Conservation (phyloP, 2,113 vertebrate species). For the Echinops telfairi region DNA sequence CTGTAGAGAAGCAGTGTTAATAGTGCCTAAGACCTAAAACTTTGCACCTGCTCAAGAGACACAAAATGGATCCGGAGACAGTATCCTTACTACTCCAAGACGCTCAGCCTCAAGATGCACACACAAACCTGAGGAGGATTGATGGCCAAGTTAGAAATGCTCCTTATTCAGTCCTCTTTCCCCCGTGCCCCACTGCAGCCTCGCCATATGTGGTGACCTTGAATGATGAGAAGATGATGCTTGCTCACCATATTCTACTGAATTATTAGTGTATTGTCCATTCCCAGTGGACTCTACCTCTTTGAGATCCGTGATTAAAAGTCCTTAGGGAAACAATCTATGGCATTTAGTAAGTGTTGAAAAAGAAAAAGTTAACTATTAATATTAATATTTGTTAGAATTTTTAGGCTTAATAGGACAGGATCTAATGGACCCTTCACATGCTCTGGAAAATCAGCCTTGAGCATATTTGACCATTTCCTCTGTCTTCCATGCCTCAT, state of each 20-base stretch:
- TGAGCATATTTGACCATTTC: neutral
- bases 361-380: constrained; percentile 46
- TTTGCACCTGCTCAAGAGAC: neutral
- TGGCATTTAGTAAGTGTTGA: constrained; percentile 19
- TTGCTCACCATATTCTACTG: neutral
- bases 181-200: neutral
- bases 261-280: neutral
- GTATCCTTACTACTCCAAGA: neutral
- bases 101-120: accelerated
- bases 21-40: neutral
- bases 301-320: neutral
- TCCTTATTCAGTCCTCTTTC: neutral
- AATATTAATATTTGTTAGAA: constrained; percentile 62
- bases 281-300: neutral
- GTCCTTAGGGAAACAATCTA: neutral
- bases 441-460: neutral
- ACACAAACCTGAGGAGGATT: accelerated
- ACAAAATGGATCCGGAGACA: neutral
- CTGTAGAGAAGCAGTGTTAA: neutral
- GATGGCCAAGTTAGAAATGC: neutral
- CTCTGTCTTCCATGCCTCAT: neutral
- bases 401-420: constrained; percentile 51
- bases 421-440: constrained; percentile 28
- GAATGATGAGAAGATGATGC: neutral
- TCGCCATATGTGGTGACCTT: neutral